These are phyloP conservation scores for Electrophaes corylata DNA, from an alignment of 2,888 invertebrate species.

Conservation along the genomic window DNA sequence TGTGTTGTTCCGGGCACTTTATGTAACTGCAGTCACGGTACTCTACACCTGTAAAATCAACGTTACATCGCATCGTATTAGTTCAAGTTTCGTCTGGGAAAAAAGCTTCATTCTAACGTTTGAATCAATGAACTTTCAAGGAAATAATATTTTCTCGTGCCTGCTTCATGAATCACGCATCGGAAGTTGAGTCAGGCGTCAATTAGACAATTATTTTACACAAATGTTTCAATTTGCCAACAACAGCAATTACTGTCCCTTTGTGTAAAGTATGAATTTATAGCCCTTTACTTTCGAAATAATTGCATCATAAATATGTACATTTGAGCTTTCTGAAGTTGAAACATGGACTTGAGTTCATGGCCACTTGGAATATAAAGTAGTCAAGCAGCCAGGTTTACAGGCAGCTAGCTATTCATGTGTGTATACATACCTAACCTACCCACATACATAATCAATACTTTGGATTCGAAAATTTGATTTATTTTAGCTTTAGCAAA, in stretches of 20 bases:
- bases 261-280: conserved; percentile 66
- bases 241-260: conserved; percentile 67
- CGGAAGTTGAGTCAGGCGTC: conserved; percentile 55
- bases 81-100: conserved; percentile 12
- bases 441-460: neutral
- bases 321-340: conserved; percentile 43
- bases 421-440: neutral
- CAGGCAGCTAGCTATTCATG: too few species aligned
- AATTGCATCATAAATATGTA: conserved; percentile 43
- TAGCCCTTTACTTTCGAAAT: conserved; percentile 45
- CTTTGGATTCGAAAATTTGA: neutral
- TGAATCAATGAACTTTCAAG: conserved; percentile 15
- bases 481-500: neutral
- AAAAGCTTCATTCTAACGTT: conserved; percentile 7
- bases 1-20: conserved; percentile 14
- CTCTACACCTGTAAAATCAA: conserved; percentile 21
- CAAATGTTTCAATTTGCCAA: conserved; percentile 61
- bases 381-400: conserved; percentile 29
- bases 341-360: conserved; percentile 43
- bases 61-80: conserved; percentile 17
- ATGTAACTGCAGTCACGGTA: conserved; percentile 19
- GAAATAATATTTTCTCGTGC: conserved; percentile 5
- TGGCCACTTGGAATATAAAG: conserved; percentile 44
- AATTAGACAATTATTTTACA: conserved; percentile 63
- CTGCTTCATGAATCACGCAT: conserved; percentile 14